Evolutionary conservation across 1,140 invertebrate species (phyloP).

Genomic region (Achatina immaculata): DNA sequence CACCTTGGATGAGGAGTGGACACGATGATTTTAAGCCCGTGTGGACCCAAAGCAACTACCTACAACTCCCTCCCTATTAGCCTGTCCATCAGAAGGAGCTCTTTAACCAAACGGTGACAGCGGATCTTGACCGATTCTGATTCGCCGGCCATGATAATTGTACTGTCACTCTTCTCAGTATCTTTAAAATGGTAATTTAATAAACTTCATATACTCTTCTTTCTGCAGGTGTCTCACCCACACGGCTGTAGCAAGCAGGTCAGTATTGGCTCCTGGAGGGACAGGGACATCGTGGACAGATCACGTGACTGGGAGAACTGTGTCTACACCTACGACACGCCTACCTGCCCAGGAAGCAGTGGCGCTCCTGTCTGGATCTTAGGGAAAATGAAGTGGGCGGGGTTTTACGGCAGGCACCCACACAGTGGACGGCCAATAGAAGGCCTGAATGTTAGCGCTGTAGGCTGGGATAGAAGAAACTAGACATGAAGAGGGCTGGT

Average conservation of each 20-base stretch:
- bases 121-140: no score
- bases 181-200: no score
- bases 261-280: slow-evolving; percentile 15
- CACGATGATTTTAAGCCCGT: no score
- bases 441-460: slow-evolving; percentile 24
- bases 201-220: no score
- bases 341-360: slow-evolving; percentile 33
- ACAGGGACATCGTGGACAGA: slow-evolving; percentile 19
- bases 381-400: slow-evolving; percentile 29
- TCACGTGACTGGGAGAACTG: slow-evolving; percentile 27
- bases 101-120: no score
- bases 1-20: no score
- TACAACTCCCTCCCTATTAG: no score
- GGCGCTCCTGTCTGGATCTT: slow-evolving; percentile 35
- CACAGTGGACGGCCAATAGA: slow-evolving; percentile 21
- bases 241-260: slow-evolving; percentile 33
- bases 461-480: slow-evolving; percentile 21
- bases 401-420: slow-evolving; percentile 26
- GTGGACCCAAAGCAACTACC: no score
- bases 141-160: no score
- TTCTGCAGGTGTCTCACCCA: slow-evolving; percentile 23
- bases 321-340: slow-evolving; percentile 35
- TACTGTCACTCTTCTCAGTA: no score
- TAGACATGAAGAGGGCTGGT: no score
- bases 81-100: no score